phyloP scores from a whole-genome alignment of 2,797 vertebrate genomes.

The Acipenser ruthenus region DNA sequence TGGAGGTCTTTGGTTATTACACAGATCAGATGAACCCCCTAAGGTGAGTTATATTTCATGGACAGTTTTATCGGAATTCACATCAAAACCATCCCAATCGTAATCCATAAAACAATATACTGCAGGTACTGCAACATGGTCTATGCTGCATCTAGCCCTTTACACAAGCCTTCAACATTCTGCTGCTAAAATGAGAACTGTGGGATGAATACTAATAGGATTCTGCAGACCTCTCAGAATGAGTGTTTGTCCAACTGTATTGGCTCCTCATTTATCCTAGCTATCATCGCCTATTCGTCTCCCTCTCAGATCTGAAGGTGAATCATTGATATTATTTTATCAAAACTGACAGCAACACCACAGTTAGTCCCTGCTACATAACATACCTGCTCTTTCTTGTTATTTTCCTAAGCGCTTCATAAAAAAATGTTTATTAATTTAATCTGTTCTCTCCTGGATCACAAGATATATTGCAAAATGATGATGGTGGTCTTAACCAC shows the following conservation, averaged over 20 bases:
- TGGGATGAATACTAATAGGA: conserved; percentile 40
- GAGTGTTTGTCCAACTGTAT: conserved; percentile 34
- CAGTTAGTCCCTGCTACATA: conserved; percentile 20
- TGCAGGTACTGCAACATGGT: conserved; percentile 19
- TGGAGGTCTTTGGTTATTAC: too few relatives aligned
- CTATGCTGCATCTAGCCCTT: conserved; percentile 28
- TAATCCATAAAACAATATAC: conserved; percentile 30
- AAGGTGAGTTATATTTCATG: too few relatives aligned
- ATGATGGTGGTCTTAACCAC: background rate
- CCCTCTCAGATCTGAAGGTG: conserved; percentile 36
- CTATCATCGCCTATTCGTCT: conserved; percentile 40
- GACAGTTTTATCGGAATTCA: conserved; percentile 1
- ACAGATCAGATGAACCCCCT: too few relatives aligned
- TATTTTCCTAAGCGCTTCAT: background rate
- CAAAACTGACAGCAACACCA: conserved; percentile 30
- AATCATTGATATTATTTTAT: conserved; percentile 43
- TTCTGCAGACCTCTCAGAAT: conserved; percentile 28
- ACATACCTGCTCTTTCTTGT: background rate
- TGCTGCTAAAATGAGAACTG: conserved; percentile 35
- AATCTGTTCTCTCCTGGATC: too few relatives aligned
- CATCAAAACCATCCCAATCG: conserved; percentile 27
- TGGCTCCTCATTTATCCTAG: conserved; percentile 41
- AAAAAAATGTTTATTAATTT: too few relatives aligned
- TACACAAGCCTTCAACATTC: conserved; percentile 15
- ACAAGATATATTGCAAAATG: background rate